Evolutionary conservation across 2,797 vertebrate genomes (phyloP).

Genomic region (Australoheros facetus): DNA sequence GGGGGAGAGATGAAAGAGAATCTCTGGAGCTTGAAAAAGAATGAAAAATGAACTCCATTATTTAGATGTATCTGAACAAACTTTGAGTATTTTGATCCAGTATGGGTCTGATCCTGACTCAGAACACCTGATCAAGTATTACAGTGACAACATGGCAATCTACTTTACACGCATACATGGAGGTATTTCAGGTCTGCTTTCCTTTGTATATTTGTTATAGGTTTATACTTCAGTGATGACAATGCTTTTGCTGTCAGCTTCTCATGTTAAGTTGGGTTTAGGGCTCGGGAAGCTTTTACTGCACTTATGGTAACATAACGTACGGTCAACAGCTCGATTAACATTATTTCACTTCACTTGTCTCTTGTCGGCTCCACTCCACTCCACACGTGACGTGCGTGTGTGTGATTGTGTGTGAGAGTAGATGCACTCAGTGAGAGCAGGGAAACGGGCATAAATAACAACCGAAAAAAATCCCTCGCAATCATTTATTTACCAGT

Average conservation of each 20-base stretch:
- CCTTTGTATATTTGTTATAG: fast-evolving
- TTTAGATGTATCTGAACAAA: neutral
- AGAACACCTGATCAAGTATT: neutral
- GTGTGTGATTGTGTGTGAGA: neutral
- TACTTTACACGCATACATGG: neutral
- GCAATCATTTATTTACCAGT: neutral
- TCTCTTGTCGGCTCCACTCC: neutral
- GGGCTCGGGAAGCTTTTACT: neutral
- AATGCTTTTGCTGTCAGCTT: neutral
- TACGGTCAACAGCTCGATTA: neutral
- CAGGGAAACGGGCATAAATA: neutral
- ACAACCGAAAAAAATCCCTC: neutral
- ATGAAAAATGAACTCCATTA: neutral
- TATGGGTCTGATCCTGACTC: neutral
- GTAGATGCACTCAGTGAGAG: neutral
- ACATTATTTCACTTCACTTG: neutral
- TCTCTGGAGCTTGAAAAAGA: neutral
- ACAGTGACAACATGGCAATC: neutral
- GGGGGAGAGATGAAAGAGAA: fast-evolving
- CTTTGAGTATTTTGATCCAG: neutral
- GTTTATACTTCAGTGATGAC: neutral
- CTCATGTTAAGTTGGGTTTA: fast-evolving
- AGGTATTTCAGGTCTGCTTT: neutral
- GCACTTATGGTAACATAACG: neutral
- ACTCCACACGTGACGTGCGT: too few species aligned